These are phyloP conservation scores for Dorcus hopei DNA, from an alignment of 2,888 invertebrate genomes.

Conservation along the genomic window DNA sequence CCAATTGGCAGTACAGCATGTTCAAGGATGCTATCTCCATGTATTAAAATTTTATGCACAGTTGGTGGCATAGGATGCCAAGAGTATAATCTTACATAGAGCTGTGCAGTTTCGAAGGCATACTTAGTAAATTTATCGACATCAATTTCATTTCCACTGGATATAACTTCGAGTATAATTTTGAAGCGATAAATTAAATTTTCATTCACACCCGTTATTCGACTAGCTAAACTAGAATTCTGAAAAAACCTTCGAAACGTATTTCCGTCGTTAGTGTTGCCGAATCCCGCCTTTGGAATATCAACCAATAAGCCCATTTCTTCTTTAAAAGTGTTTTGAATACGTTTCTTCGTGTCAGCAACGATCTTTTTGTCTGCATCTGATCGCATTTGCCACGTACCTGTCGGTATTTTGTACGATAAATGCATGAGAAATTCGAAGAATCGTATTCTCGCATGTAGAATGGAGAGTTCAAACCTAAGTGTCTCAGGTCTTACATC, in stretches of 20 bases:
- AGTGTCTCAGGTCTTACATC: too few relatives aligned
- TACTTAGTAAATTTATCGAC: conserved; percentile 23
- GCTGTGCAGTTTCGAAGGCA: conserved; percentile 26
- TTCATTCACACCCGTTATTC: conserved; percentile 17
- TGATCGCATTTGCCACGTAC: conserved; percentile 31
- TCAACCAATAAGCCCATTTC: conserved; percentile 32
- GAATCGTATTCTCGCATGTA: too few relatives aligned
- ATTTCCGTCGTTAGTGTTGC: conserved; percentile 35
- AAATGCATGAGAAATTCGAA: conserved; percentile 28
- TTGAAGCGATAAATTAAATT: conserved; percentile 11
- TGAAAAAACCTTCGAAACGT: conserved; percentile 30
- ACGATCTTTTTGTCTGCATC: conserved; percentile 12
- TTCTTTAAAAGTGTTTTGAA: conserved; percentile 20
- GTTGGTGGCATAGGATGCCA: conserved; percentile 24
- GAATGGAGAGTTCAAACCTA: too few relatives aligned
- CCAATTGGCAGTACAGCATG: conserved; percentile 15
- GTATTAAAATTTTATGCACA: too few relatives aligned
- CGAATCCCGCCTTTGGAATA: conserved; percentile 33
- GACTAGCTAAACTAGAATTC: conserved; percentile 19
- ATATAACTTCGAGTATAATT: conserved; percentile 13
- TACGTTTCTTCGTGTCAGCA: conserved; percentile 8
- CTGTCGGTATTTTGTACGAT: conserved; percentile 34
- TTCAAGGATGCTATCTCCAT: too few relatives aligned
- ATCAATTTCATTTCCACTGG: conserved; percentile 14
- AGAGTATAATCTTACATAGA: conserved; percentile 34